phyloP scores from a whole-genome alignment of 2,888 invertebrate species.

The Xestia xanthographa region DNA sequence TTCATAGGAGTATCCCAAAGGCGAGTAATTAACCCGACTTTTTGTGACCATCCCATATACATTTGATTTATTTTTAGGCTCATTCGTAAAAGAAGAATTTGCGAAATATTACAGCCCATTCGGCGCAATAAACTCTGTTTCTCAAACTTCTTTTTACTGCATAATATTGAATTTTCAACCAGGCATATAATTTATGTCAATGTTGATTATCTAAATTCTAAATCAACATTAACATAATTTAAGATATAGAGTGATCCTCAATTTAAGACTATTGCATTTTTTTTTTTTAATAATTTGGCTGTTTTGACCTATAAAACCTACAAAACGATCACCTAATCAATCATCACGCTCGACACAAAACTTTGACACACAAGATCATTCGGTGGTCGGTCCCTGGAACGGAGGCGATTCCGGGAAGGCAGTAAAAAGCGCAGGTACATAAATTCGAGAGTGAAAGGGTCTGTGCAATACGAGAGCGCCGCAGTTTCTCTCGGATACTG shows the following conservation, averaged over 20 bases:
- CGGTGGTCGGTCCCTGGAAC: slow-evolving; percentile 71
- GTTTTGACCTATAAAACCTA: no score
- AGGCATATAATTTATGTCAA: background rate
- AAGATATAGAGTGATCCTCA: background rate
- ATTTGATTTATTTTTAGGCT: slow-evolving; percentile 89
- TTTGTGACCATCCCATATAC: slow-evolving; percentile 86
- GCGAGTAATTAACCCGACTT: slow-evolving; percentile 88
- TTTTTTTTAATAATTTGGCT: background rate
- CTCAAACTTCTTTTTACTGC: slow-evolving; percentile 72
- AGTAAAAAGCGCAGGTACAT: slow-evolving; percentile 88
- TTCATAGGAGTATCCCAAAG: slow-evolving; percentile 84
- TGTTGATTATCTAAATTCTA: background rate
- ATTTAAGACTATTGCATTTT: background rate
- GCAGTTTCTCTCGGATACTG: slow-evolving; percentile 86
- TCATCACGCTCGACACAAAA: slow-evolving; percentile 52
- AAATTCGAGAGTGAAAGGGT: slow-evolving; percentile 90
- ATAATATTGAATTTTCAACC: background rate
- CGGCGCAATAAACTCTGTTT: slow-evolving; percentile 73
- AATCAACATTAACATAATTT: background rate
- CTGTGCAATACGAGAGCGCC: slow-evolving; percentile 88
- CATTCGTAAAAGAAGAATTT: slow-evolving; percentile 89
- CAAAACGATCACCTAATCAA: background rate
- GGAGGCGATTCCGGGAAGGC: slow-evolving; percentile 84
- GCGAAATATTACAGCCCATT: slow-evolving; percentile 88
- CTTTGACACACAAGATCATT: slow-evolving; percentile 77